Percentiles rank a stretch among this genome's conserved stretches.
Conservation (phyloP, 1,140 invertebrate species). For the Tetraneura akinire region DNA sequence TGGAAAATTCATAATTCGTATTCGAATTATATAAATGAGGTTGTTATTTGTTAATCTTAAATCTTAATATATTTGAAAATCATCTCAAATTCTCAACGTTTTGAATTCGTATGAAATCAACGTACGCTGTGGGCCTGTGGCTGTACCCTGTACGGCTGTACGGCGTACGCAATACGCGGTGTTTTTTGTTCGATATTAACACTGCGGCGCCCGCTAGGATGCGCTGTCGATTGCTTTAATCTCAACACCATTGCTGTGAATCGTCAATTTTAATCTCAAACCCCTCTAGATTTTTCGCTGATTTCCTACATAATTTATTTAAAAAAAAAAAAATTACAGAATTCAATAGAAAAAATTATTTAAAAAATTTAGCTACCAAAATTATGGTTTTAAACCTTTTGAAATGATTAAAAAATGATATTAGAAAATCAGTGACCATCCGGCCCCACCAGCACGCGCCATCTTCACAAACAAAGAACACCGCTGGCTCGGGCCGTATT, state of each 20-base stretch:
- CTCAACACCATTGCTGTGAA: conserved; percentile 26
- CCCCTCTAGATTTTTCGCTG: conserved; percentile 34
- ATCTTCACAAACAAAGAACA: conserved; percentile 51
- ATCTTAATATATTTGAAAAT: no score
- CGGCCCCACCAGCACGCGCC: conserved; percentile 49
- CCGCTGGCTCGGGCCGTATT: conserved; percentile 40
- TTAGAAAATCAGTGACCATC: not conserved
- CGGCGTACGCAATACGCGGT: not conserved
- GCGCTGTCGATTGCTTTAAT: conserved; percentile 42
- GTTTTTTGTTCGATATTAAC: conserved; percentile 42
- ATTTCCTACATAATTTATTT: not conserved
- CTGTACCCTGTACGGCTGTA: no score
- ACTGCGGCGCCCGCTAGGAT: not conserved
- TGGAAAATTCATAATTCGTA: no score
- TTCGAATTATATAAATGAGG: no score
- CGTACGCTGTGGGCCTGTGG: not conserved
- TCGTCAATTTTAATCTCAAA: conserved; percentile 45
- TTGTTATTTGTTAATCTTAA: no score
- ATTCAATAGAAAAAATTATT: not conserved
- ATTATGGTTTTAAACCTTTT: not conserved
- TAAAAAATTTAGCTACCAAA: not conserved
- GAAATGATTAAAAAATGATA: not conserved
- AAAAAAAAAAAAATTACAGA: not conserved
- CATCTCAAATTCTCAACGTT: no score
- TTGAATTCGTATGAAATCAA: conserved; percentile 24